Base-by-base conservation (phyloP, 2,113 vertebrate genomes). In the Esox niger region DNA sequence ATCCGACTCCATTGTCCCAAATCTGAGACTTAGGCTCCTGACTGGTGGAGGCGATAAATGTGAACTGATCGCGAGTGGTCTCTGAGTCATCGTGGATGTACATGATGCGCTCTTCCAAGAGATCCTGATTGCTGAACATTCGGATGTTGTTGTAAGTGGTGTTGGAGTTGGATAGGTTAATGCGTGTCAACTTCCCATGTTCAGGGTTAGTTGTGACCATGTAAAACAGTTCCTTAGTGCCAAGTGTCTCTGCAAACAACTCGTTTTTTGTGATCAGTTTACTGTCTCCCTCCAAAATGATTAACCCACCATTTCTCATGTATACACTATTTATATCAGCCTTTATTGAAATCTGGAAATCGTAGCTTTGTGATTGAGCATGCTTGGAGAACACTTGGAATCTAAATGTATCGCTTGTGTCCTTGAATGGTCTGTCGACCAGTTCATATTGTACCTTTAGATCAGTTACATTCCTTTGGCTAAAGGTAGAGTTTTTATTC, bases 61-160 rank as follows among this genome's bases (percentile, higher is more conserved):
- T 77, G 82, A 98, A 94, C 23, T 88, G 78, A 21, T 98, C 95
- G 33, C 66, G 73, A 1, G 17, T 75, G 0, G 92, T 93, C 88
- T 98, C 96, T 60, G 93, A 93, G 82, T 96, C 91, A 0, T 97
- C 93, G 0, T 97, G 96, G 63, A 94, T 78, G 23, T 94, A 98
- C 77, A 96, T 90, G 49, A 98, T 87, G n/a, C 58, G 74, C 33
- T 93, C 86, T 13, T 79, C 83, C 32, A 79, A 59, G 70, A 96
- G 89, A 78, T 96, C 95, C 74, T 91, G 78, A 67, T 88, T 92
- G 62, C 87, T 94, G 78, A 97, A 97, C 9, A 69, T 73, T 15
- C 88, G 82, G 59, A 95, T 81, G 58, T 90, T 93, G 62, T 82
- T 79, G 38, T 86, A 92, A 79, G 80, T 91, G 54, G 86, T 77